Base-by-base conservation (phyloP, 2,113 vertebrate genomes). In the Sclerurus mexicanus region DNA sequence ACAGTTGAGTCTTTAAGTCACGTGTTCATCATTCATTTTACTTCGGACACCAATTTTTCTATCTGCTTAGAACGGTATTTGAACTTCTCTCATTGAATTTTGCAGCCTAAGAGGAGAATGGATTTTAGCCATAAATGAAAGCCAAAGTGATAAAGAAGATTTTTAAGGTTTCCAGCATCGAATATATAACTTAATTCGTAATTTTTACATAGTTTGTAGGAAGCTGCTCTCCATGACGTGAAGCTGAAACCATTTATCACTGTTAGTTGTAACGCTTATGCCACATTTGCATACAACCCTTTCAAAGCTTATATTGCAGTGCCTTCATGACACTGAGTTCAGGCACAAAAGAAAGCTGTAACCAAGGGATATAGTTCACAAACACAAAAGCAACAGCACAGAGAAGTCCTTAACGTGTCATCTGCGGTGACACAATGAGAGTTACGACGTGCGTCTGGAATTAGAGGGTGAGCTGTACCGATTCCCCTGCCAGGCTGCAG, bases 391-490 rank as follows among this genome's bases (percentile, higher is more conserved):
- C 69, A 47, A 46, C 21, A 40, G 12, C 4, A 23, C 52, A 88
- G 94, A 9, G 30, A 68, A 91, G 46, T 27, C 84, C 68, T 79
- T 85, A 88, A 95, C 62, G 88, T 91, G 81, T 72, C 96, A 77
- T 68, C 56, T 55, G 40, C 64, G 42, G 55, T 39, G 87, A 66
- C 91, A 62, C 42, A 33, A 24, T 2, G 47, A 60, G 56, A 56
- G 50, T 39, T 14, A 14, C 6, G 1, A 10, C 9, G 66, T 17
- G 69, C 19, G 33, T 35, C 18, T 71, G 53, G 59, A 53, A 40
- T 52, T 6, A 5, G 2, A 0, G 5, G 10, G 49, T 5, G 82
- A 72, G 25, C 30, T 15, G 9, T 1, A 52, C 33, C 12, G 0
- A 28, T 37, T 68, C 35, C 78, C 85, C 19, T 4, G 71, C 73